Base-by-base conservation (phyloP, 2,113 vertebrate species). In the Callospermophilus lateralis region DNA sequence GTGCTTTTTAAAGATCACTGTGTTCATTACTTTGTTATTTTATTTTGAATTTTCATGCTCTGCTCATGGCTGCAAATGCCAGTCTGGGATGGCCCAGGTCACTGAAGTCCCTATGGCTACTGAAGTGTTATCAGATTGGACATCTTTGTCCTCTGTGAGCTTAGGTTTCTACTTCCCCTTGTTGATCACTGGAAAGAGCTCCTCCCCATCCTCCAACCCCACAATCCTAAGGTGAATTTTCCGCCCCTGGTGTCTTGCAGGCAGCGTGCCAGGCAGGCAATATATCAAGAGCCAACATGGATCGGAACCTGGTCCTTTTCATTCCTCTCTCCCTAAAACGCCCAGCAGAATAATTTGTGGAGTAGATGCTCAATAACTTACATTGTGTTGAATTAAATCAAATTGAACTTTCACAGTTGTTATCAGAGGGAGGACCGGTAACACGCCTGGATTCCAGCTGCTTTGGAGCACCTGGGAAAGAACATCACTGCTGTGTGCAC, bases 331-430 rank as follows among this genome's bases (percentile, higher is more conserved):
- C 76, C n/a, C 78, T 42, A 63, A 93, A 89, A 84, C n/a, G 42
- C 34, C 77, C 76, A 4, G 1, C 4, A 63, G 61, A 78, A 61
- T 85, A 90, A 97, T 93, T 55, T 84, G 61, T 70, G 51, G 26
- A 81, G 30, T 81, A 48, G n/a, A 92, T 15, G 22, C 58, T 92
- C 65, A 48, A 76, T 63, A 74, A 61, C 51, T 84, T 86, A 55
- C 78, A 74, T 79, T 79, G 58, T 58, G 89, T 92, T 63, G 19
- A 92, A 92, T 95, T 42, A 81, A 89, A 42, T 78, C 70, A 89
- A 84, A 68, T 28, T 68, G 30, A 93, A 63, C 77, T 67, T 90
- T 76, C 63, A 84, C 12, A 79, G 28, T 73, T 72, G 51, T 22
- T 48, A 4, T 30, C 16, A 42, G 76, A 76, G 70, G 72, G 51